A percentile compares a stretch with the other conserved stretches of the same genome.
phyloP scores from a whole-genome alignment of 2,797 vertebrate genomes.

The Oreonectes daqikongensis region DNA sequence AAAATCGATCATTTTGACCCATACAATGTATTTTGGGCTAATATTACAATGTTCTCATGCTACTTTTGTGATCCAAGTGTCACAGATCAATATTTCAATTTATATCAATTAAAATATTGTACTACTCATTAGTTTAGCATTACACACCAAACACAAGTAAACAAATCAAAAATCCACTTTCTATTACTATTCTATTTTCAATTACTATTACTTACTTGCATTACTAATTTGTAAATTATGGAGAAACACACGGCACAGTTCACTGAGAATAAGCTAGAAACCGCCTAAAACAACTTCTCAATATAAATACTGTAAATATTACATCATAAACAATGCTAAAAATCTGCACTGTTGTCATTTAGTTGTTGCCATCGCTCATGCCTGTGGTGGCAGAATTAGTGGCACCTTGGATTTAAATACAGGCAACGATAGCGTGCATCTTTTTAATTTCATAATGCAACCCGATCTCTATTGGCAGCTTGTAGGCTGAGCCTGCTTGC shows the following conservation, averaged over 20 bases:
- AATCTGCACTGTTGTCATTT: not conserved
- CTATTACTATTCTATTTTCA: not conserved
- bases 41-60: too few relatives aligned
- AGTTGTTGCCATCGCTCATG: constrained; percentile 59
- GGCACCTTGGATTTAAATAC: constrained; percentile 71
- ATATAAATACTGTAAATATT: not conserved
- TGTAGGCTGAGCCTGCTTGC: constrained; percentile 65
- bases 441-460: constrained; percentile 74
- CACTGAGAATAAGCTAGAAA: not conserved
- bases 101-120: too few relatives aligned
- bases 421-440: constrained; percentile 70
- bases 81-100: too few relatives aligned
- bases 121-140: not conserved
- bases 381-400: constrained; percentile 59
- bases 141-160: not conserved
- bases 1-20: too few relatives aligned
- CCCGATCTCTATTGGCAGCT: constrained; percentile 69
- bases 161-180: not conserved
- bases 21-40: too few relatives aligned
- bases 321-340: constrained; percentile 7
- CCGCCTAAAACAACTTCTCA: not conserved
- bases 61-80: too few relatives aligned
- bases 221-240: not conserved
- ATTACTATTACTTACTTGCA: not conserved
- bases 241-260: not conserved